Base-by-base conservation (phyloP, 2,113 vertebrate genomes). In the Coptodon bakossiorum region DNA sequence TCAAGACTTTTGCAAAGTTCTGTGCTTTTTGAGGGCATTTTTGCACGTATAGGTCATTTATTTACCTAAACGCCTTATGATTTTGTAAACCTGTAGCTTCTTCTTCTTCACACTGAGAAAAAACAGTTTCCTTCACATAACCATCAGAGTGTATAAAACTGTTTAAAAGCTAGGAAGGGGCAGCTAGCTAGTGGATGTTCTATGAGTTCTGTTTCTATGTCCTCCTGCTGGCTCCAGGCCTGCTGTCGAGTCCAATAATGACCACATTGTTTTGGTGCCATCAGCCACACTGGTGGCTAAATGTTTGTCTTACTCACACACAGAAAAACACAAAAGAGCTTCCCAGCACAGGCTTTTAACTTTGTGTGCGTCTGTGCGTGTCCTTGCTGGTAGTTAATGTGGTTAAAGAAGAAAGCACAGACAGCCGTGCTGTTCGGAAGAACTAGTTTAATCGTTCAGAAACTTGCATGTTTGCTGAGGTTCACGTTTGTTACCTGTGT, bases 181-280 rank as follows among this genome's bases (percentile, higher is more conserved):
- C 29, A 48, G 7, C 53, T 17, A 2, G 59, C 10, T 78, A n/a
- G 9, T 34, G 31, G 40, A 34, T 4, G 6, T 17, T 90, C 88
- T 91, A 43, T 27, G 19, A 13, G 81, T 17, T 94, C 45, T 85
- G 53, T 19, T 87, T 89, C 91, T 91, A 54, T 66, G 78, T 50
- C 16, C 34, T n/a, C 13, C 81, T 9, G 43, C 73, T 78, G 45
- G 43, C 27, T n/a, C 73, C 73, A 19, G 57, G 48, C 86, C 87
- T 85, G 40, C 78, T 88, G 78, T 88, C 31, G 0, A 85, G 81
- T 93, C 87, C 90, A 90, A 90, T 84, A 92, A 92, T 71, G 63
- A 85, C 40, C 43, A 63, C 76, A 85, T 90, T 93, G 91, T 92
- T 91, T 38, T 76, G 66, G 45, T 84, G 93, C 88, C 88, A 89